These are phyloP conservation scores for Andrena chrysosceles DNA, from an alignment of 2,888 invertebrate species.

Conservation along the genomic window DNA sequence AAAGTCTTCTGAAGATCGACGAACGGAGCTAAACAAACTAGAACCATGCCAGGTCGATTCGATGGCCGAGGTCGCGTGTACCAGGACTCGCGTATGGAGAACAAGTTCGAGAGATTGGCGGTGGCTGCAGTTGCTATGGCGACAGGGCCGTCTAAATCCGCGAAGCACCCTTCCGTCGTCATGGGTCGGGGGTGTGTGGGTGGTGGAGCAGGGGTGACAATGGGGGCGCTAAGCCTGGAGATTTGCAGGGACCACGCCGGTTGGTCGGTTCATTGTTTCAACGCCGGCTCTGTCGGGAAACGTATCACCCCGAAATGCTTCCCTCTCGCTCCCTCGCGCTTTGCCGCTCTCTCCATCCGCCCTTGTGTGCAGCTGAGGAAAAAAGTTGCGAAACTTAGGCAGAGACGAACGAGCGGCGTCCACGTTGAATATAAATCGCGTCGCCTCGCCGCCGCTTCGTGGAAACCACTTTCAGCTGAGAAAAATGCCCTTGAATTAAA, in stretches of 20 bases:
- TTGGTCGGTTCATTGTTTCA: constrained; percentile 85
- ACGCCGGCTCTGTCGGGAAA: constrained; percentile 74
- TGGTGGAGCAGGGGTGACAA: constrained; percentile 69
- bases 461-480: constrained; percentile 59
- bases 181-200: constrained; percentile 29
- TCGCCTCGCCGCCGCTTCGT: constrained; percentile 48
- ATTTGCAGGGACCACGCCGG: constrained; percentile 81
- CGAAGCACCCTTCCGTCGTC: constrained; percentile 71
- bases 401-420: constrained; percentile 69
- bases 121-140: constrained; percentile 79
- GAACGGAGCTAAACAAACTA: constrained; percentile 47
- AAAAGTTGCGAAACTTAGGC: constrained; percentile 70
- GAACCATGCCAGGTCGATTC: constrained; percentile 50
- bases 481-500: constrained; percentile 66
- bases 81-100: constrained; percentile 57
- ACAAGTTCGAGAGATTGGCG: constrained; percentile 71
- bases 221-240: constrained; percentile 81
- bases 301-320: constrained; percentile 65
- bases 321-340: constrained; percentile 43
- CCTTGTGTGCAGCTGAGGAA: constrained; percentile 31
- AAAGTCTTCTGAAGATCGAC: constrained; percentile 1
- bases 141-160: constrained; percentile 82
- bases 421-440: constrained; percentile 70
- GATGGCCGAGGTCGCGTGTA: constrained; percentile 46
- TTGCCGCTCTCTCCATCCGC: constrained; percentile 29